Base-by-base conservation (phyloP, 2,113 vertebrate genomes). In the Mormoops blainvillei region DNA sequence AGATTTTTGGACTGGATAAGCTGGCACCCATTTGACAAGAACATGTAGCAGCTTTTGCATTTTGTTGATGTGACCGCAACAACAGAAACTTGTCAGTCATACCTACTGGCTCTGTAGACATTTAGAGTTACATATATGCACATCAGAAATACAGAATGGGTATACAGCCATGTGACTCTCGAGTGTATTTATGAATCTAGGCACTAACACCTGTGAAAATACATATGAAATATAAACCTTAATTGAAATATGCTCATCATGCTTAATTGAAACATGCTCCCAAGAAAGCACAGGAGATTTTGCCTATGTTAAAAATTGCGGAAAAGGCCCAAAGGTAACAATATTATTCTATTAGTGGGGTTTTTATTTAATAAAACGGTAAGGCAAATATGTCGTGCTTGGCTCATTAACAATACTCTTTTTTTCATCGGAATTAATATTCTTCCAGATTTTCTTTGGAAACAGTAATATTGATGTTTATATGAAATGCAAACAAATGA, bases 361-460 rank as follows among this genome's bases (percentile, higher is more conserved):
- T 38, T 82, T 80, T 73, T 90, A 89, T 87, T 88, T 90, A 87
- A 95, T 65, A 78, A 97, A 95, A 78, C 26, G 22, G 2, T 94
- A 98, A 98, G 97, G 98, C 93, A 98, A 98, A 98, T 98, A 97
- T 98, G 94, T 97, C 78, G 86, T 94, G 68, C 58, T 94, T 97
- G 96, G 94, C 96, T 96, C 93, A 96, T 98, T 98, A 98, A 98
- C 92, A 96, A 95, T 96, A 95, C 93, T 96, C 97, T 80, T 48
- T 97, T 98, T 97, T 98, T 98, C 96, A n/a, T 98, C 92, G 96
- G 86, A 97, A 98, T 98, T 98, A 95, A 98, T 98, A 98, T 98
- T 97, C 83, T 96, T 81, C 90, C 43, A 2, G 98, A 97, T 98
- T 98, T 98, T 98, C 98, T 98, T 98, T 98, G 96, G 95, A 98